phyloP scores from a whole-genome alignment of 2,797 vertebrate species.

The Furcifer pardalis region DNA sequence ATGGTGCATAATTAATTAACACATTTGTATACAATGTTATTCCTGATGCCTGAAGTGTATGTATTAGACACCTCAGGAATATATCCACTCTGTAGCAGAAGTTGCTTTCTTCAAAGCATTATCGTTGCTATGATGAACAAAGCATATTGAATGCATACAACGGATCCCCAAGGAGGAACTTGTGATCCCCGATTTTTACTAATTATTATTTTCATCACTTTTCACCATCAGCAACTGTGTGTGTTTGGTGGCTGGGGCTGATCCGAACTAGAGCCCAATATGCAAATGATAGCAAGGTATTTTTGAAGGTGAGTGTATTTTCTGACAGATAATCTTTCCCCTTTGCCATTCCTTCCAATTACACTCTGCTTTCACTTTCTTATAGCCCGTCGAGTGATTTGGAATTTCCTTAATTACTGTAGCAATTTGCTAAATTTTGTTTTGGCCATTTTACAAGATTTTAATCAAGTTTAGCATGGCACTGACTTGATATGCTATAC shows the following conservation, averaged over 20 bases:
- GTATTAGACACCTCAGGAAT: neutral
- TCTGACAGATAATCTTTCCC: conserved; percentile 14
- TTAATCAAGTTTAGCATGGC: conserved; percentile 68
- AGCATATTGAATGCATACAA: neutral
- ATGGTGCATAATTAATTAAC: no score
- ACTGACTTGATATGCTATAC: conserved; percentile 57
- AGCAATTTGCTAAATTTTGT: conserved; percentile 67
- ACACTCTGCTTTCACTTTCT: conserved; percentile 38
- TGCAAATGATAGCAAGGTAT: conserved; percentile 37
- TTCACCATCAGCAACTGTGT: neutral
- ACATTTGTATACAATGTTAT: conserved; percentile 45
- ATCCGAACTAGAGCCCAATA: neutral
- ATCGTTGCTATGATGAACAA: neutral
- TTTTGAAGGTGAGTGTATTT: conserved; percentile 8
- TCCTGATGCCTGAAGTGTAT: conserved; percentile 22
- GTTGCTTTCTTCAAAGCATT: conserved; percentile 3
- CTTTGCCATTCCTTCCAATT: conserved; percentile 33
- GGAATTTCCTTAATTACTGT: conserved; percentile 64
- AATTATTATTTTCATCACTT: neutral
- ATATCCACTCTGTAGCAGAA: conserved; percentile 2
- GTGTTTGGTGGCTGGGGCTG: no score
- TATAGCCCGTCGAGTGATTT: conserved; percentile 50
- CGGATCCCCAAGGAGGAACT: no score
- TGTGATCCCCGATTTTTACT: no score
- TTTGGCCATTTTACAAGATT: conserved; percentile 64